Evolutionary conservation across 2,888 invertebrate species (phyloP), one percentile per base, ranked within the genome.

Genomic region (Zeuzera pyrina): DNA sequence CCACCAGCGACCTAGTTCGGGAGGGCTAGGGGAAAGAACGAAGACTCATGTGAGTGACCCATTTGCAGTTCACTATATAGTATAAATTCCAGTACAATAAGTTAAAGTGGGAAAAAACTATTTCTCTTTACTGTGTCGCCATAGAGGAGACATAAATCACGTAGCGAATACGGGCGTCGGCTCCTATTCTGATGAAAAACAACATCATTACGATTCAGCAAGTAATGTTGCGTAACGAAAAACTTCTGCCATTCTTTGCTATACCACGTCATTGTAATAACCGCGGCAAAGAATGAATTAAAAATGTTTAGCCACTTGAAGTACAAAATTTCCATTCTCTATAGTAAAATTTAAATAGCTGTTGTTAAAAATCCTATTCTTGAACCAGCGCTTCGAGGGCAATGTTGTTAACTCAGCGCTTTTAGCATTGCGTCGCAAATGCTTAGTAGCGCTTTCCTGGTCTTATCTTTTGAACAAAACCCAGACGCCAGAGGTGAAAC

Each of bases 131-230:
- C n/a, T n/a, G n/a, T n/a, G n/a, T n/a, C n/a, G n/a, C 8, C 14
- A 12, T 7, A 26, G 12, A 12, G n/a, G n/a, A n/a, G n/a, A n/a
- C 59, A 62, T 68, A 67, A 70, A 67, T 66, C 63, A 65, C 49
- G 38, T 34, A 35, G 40, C 40, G 56, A 59, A 56, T 53, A 52
- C 48, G 46, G 33, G 42, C 41, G 46, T 45, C 43, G 50, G 42
- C 37, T 38, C 45, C 47, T 55, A 49, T 39, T 39, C 45, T 55
- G 63, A 59, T 57, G 62, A 69, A 69, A 66, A 71, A 67, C 65
- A 66, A 62, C 53, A 52, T 53, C 48, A 52, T 60, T 57, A 57
- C 49, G 40, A 45, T 58, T 56, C 45, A 42, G 43, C 42, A 47
- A 48, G 49, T 45, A 49, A 52, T 49, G 47, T 49, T 41, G 29